Conservation (phyloP, 2,888 invertebrate species). For the Caenorhabditis sp. region DNA sequence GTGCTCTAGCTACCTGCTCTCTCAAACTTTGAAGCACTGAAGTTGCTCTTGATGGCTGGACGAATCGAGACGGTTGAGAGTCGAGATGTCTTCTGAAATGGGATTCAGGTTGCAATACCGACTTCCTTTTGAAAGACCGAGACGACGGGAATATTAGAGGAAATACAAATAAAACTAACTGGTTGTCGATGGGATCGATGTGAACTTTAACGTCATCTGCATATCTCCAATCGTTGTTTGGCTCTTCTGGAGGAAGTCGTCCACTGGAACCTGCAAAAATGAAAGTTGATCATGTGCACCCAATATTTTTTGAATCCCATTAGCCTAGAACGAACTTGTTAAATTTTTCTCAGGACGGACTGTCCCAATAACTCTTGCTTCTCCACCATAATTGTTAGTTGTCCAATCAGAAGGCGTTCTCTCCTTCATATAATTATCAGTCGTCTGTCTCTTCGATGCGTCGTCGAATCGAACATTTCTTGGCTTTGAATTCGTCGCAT, state of each 20-base stretch:
- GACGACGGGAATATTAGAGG: too few species aligned
- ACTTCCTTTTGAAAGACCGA: too few species aligned
- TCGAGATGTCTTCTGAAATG: slow-evolving; percentile 17
- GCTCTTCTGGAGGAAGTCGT: slow-evolving; percentile 32
- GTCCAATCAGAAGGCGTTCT: slow-evolving; percentile 45
- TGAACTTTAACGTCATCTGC: slow-evolving; percentile 63
- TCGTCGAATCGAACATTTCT: slow-evolving; percentile 53
- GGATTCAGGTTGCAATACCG: too few species aligned
- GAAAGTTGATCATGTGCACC: not conserved
- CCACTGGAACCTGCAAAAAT: slow-evolving; percentile 43
- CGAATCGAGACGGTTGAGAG: slow-evolving; percentile 13
- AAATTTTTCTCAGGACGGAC: slow-evolving; percentile 51
- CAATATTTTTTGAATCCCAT: not conserved
- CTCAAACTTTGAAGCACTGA: slow-evolving; percentile 67
- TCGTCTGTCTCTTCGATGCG: not conserved
- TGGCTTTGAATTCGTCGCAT: slow-evolving; percentile 18
- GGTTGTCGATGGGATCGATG: slow-evolving; percentile 57
- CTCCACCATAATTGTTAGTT: slow-evolving; percentile 58
- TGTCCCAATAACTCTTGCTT: slow-evolving; percentile 61
- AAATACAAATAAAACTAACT: slow-evolving; percentile 29
- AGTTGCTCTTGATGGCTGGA: slow-evolving; percentile 48
- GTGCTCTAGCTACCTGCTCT: slow-evolving; percentile 49
- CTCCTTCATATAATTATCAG: slow-evolving; percentile 28
- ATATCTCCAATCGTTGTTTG: slow-evolving; percentile 47
- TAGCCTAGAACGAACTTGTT: slow-evolving; percentile 29